phyloP scores from a whole-genome alignment of 2,888 invertebrate genomes.

The Cetonia aurata region DNA sequence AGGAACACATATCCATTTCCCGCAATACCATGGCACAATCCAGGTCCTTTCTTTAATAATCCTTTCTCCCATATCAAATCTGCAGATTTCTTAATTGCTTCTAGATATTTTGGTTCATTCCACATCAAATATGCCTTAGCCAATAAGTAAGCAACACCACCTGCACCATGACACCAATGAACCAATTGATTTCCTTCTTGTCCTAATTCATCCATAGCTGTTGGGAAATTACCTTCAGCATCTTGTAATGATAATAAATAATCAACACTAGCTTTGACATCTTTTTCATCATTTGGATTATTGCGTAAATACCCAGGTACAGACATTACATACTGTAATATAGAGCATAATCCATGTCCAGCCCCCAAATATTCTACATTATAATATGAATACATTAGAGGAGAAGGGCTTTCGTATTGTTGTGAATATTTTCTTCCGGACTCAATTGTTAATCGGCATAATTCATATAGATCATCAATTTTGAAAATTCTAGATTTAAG shows the following conservation, averaged over 20 bases:
- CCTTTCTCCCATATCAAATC: conserved; percentile 88
- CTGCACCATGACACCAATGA: conserved; percentile 94
- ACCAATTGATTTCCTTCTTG: conserved; percentile 75
- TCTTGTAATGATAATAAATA: conserved; percentile 77
- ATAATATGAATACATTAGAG: conserved; percentile 85
- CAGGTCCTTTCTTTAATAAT: conserved; percentile 87
- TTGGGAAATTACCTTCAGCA: conserved; percentile 70
- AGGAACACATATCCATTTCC: conserved; percentile 87
- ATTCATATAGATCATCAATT: conserved; percentile 69
- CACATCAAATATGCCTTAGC: conserved; percentile 84
- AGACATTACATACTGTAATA: conserved; percentile 75
- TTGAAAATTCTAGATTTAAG: conserved; percentile 66
- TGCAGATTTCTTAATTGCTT: conserved; percentile 76
- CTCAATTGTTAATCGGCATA: conserved; percentile 77
- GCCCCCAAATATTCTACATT: conserved; percentile 80
- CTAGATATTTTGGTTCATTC: conserved; percentile 79
- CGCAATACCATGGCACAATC: conserved; percentile 90
- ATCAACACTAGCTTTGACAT: conserved; percentile 77
- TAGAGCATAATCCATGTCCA: conserved; percentile 77
- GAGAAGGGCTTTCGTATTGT: conserved; percentile 71
- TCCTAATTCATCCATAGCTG: conserved; percentile 78
- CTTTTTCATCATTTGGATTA: conserved; percentile 69
- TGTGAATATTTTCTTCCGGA: conserved; percentile 80
- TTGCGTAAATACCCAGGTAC: conserved; percentile 71
- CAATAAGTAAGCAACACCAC: conserved; percentile 84